Conservation (phyloP, 2,888 invertebrate genomes). For the Anaspis maculata region DNA sequence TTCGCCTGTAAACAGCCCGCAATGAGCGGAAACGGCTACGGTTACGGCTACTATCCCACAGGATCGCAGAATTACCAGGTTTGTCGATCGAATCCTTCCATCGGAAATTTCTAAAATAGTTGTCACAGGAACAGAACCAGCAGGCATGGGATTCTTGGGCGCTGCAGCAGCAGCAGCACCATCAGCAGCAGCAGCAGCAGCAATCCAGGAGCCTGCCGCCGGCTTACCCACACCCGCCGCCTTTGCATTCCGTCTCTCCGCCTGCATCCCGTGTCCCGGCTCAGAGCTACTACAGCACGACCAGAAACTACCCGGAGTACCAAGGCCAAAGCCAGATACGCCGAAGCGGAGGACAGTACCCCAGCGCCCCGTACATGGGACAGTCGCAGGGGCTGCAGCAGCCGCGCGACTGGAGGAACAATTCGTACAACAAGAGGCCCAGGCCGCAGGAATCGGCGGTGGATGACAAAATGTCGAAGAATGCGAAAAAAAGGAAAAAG, state of each 20-base stretch:
- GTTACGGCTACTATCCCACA: constrained; percentile 12
- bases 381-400: constrained; percentile 1
- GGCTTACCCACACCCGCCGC: constrained; percentile 1
- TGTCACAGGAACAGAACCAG: constrained; percentile 10
- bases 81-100: too few species aligned
- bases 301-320: constrained; percentile 6
- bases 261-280: too few species aligned
- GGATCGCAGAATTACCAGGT: constrained; percentile 10
- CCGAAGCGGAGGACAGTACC: not conserved
- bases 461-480: too few species aligned
- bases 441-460: too few species aligned
- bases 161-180: constrained; percentile 9
- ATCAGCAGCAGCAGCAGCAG: constrained; percentile 3
- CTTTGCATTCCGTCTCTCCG: too few species aligned
- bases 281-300: constrained; percentile 8
- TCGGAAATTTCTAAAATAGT: constrained; percentile 2
- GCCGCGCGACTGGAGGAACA: too few species aligned
- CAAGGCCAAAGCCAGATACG: not conserved
- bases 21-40: constrained; percentile 14
- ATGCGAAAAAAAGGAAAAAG: constrained; percentile 33
- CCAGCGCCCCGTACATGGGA: too few species aligned
- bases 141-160: constrained; percentile 11
- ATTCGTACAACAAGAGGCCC: constrained; percentile 5
- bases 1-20: too few species aligned
- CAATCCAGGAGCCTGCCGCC: constrained; percentile 5